These are phyloP conservation scores for Sakesphorus luctuosus DNA, from an alignment of 2,113 vertebrate species.

Conservation along the genomic window DNA sequence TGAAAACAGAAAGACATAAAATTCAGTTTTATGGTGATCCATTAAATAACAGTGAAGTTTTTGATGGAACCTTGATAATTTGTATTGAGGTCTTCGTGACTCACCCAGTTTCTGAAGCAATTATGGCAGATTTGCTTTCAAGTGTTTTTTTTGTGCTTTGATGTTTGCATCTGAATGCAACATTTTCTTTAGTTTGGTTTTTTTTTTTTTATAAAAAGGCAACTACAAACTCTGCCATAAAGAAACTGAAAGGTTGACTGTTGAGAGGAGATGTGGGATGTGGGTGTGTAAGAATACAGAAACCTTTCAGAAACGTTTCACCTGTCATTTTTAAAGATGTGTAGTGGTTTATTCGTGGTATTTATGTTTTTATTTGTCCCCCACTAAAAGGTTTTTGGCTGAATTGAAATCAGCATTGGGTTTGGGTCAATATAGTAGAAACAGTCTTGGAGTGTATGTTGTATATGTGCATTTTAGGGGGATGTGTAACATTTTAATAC, in stretches of 20 bases:
- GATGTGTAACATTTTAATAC: neutral
- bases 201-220: neutral
- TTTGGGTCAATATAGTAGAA: neutral
- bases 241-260: neutral
- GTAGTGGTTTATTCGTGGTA: neutral
- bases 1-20: neutral
- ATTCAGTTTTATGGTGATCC: neutral
- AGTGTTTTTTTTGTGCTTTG: neutral
- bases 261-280: neutral
- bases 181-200: neutral
- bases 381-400: neutral
- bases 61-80: slow-evolving; percentile 10
- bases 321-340: neutral
- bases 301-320: neutral
- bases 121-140: slow-evolving; percentile 23
- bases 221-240: neutral
- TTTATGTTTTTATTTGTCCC: too few relatives aligned
- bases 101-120: slow-evolving; percentile 23
- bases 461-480: neutral
- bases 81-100: slow-evolving; percentile 26
- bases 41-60: neutral
- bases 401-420: neutral
- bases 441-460: neutral
- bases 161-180: slow-evolving; percentile 1
- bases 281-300: neutral